Conservation (phyloP, 2,888 invertebrate species). For the Pandemis cinnamomeana region DNA sequence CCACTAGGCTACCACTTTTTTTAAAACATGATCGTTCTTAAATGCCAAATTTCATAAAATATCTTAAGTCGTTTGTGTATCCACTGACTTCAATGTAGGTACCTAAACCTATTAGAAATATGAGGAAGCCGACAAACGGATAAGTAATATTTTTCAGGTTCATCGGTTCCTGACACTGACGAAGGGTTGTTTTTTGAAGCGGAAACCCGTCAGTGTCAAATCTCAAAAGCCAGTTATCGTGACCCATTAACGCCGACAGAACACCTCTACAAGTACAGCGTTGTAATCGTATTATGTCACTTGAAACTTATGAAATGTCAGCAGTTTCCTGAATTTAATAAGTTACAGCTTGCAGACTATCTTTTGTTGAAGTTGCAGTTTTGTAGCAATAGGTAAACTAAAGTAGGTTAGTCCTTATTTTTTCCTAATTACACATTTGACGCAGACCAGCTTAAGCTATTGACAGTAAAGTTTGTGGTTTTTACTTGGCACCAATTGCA, state of each 20-base stretch:
- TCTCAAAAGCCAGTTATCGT: conserved; percentile 28
- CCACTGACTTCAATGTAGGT: background rate
- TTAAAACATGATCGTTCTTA: too few relatives aligned
- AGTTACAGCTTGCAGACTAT: background rate
- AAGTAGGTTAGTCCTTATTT: background rate
- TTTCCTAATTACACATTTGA: background rate
- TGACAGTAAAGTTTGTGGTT: background rate
- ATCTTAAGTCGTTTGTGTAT: background rate
- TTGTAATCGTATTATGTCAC: conserved; percentile 1
- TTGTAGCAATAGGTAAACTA: background rate
- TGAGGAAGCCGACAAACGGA: background rate
- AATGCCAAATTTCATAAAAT: background rate
- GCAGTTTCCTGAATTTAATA: conserved; percentile 1
- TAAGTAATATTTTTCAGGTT: conserved; percentile 20
- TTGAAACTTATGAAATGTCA: background rate
- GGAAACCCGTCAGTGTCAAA: conserved; percentile 37
- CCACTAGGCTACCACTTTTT: too few relatives aligned
- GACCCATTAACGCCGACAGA: conserved; percentile 19
- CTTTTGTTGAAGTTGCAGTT: conserved; percentile 3
- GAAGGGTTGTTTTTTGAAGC: conserved; percentile 27
- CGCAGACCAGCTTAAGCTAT: background rate
- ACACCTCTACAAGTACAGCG: background rate
- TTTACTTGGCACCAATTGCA: background rate
- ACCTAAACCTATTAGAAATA: background rate
- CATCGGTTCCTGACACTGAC: conserved; percentile 30